Percentiles rank a stretch among this genome's conserved stretches.
phyloP scores from a whole-genome alignment of 2,113 vertebrate species.

The Lanius collurio region DNA sequence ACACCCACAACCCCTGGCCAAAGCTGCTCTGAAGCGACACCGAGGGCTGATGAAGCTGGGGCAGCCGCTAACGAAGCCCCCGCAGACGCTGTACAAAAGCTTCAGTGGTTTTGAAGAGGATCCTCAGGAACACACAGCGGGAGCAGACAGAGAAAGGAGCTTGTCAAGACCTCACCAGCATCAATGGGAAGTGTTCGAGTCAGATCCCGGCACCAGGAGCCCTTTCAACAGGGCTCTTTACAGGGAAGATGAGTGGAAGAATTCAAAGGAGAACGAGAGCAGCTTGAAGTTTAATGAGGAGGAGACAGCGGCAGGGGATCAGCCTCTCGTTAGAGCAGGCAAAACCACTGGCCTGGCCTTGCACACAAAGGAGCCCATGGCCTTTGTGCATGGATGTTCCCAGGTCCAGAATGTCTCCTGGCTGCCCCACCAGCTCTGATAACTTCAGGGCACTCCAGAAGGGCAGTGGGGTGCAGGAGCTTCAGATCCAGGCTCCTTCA shows the following conservation, averaged over 20 bases:
- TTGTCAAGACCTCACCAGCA: conserved; percentile 24
- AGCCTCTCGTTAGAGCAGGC: background rate
- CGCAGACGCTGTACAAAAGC: background rate
- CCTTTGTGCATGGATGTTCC: background rate
- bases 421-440: background rate
- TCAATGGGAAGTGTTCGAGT: background rate
- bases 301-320: background rate
- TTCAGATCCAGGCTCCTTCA: background rate
- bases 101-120: background rate
- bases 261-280: conserved; percentile 4
- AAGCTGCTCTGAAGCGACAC: background rate
- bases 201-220: background rate
- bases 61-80: background rate
- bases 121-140: background rate
- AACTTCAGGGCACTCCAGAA: background rate
- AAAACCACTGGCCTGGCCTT: background rate
- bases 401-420: rapidly evolving
- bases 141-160: conserved; percentile 27
- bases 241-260: conserved; percentile 4
- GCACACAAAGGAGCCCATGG: background rate
- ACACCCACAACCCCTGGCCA: background rate
- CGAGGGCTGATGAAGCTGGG: rapidly evolving
- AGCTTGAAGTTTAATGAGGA: conserved; percentile 62
- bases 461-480: background rate
- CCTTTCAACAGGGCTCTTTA: conserved; percentile 31